phyloP scores from a whole-genome alignment of 1,140 invertebrate species.

The Penaeus indicus region DNA sequence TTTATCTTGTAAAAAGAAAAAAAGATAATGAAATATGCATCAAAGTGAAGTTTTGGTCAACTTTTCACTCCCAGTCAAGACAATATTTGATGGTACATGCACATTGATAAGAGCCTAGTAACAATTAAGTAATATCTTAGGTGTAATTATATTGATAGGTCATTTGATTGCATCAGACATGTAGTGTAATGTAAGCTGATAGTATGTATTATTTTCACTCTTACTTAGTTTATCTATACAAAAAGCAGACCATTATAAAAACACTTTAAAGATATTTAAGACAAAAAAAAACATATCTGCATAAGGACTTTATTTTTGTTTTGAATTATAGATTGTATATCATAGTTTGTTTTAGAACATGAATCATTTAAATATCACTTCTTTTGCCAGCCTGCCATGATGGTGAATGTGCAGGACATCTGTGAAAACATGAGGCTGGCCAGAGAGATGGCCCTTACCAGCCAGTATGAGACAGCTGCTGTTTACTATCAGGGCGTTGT shows the following conservation, averaged over 20 bases:
- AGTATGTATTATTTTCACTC: background rate
- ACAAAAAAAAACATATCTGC: too few species aligned
- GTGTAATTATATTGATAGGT: too few species aligned
- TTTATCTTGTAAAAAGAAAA: too few species aligned
- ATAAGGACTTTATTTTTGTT: too few species aligned
- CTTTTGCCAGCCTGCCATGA: conserved; percentile 42
- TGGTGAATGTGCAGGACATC: conserved; percentile 66
- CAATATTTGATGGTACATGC: too few species aligned
- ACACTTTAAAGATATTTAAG: background rate
- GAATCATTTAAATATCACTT: background rate
- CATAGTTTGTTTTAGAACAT: background rate
- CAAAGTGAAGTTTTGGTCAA: too few species aligned
- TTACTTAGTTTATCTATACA: background rate
- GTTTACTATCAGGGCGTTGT: conserved; percentile 96
- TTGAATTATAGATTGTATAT: background rate
- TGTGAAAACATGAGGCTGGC: conserved; percentile 75
- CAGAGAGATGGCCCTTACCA: conserved; percentile 92
- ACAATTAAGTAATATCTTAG: too few species aligned
- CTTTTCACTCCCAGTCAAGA: too few species aligned
- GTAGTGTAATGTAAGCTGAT: too few species aligned
- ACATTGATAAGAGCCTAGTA: too few species aligned
- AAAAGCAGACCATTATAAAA: background rate
- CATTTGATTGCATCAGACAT: too few species aligned
- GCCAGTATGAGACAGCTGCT: conserved; percentile 94
- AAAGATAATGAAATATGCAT: too few species aligned